Base-by-base conservation (phyloP, 2,888 invertebrate species). In the Choreutis nemorana region DNA sequence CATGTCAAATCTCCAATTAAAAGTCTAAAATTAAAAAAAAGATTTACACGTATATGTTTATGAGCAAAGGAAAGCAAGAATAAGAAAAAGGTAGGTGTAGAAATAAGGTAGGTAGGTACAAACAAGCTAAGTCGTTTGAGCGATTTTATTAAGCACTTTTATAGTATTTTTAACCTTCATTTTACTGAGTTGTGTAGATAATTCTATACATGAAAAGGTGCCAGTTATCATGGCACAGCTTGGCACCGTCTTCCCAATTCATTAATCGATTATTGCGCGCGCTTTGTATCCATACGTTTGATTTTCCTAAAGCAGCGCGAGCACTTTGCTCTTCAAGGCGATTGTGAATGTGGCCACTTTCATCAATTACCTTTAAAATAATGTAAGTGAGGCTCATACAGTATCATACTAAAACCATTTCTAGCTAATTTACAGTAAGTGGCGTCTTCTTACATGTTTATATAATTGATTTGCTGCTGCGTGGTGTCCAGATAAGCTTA, bases 191-290 rank as follows among this genome's bases (percentile, higher is more conserved):
- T 7, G 45, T 44, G 4, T 53, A 52, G 7, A 51, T 55, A 10
- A 67, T 63, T 41, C 46, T 66, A 38, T 77, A 73, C 39, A 68
- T 53, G 2, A 68, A 42, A 31, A 58, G 50, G 30, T 67, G 58
- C 77, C 77, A 75, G 1, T 55, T 49, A 1, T 38, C 28, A 4
- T 41, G 46, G 0, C 58, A 54, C 11, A 52, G 49, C 31, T 62
- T 50, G 1, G 42, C 42, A 2, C 53, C 68, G 5, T 39, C 42
- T 2, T 48, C 50, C 75, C 75, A 77, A 9, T 45, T 34, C 2
- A 50, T 32, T 34, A 75, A 75, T 2, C 36, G 36, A 1, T 54
- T 56, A 1, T 37, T 33, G 4, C 52, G 50, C 1, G 68, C 66
- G 20, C 47, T 64, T 32, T 62, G 56, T 2, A 50, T 35, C 77